These are phyloP conservation scores for Napeogenes sylphis DNA, from an alignment of 2,888 invertebrate genomes.

Conservation along the genomic window DNA sequence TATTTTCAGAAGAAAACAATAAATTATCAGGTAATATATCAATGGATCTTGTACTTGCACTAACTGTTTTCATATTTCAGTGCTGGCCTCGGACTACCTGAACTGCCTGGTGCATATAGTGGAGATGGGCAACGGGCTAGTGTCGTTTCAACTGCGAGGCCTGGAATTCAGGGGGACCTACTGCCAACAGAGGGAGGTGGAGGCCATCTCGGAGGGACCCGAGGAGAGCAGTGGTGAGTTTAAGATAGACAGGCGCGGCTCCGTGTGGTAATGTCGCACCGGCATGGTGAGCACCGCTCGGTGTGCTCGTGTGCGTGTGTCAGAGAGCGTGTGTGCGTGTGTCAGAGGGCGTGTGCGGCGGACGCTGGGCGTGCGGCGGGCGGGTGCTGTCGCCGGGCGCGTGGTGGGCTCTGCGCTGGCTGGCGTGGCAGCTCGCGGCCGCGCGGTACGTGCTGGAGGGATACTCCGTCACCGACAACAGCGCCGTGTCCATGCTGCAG, in stretches of 20 bases:
- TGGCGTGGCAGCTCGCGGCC: constrained; percentile 97
- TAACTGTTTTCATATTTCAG: constrained; percentile 78
- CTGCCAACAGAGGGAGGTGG: constrained; percentile 98
- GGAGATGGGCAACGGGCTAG: constrained; percentile 97
- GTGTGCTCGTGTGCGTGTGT: too few species aligned
- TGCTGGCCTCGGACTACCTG: constrained; percentile 97
- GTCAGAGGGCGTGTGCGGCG: constrained; percentile 39
- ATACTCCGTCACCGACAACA: constrained; percentile 98
- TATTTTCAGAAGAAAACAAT: too few species aligned
- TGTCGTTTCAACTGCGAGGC: constrained; percentile 98
- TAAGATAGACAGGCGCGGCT: constrained; percentile 4
- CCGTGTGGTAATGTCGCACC: too few species aligned
- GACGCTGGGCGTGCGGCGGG: constrained; percentile 82
- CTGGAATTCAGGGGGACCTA: constrained; percentile 99
- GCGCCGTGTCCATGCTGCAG: constrained; percentile 97
- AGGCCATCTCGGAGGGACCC: constrained; percentile 98
- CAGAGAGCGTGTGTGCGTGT: not conserved
- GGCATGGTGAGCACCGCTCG: too few species aligned
- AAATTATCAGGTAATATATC: too few species aligned
- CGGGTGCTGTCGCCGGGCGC: constrained; percentile 95
- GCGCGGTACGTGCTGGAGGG: constrained; percentile 99
- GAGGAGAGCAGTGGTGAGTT: constrained; percentile 92
- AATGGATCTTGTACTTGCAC: too few species aligned
- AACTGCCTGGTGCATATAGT: constrained; percentile 99
- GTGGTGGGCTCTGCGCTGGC: constrained; percentile 98